Evolutionary conservation across 2,113 vertebrate species (phyloP).

Genomic region (Speoplatyrhinus poulsoni): DNA sequence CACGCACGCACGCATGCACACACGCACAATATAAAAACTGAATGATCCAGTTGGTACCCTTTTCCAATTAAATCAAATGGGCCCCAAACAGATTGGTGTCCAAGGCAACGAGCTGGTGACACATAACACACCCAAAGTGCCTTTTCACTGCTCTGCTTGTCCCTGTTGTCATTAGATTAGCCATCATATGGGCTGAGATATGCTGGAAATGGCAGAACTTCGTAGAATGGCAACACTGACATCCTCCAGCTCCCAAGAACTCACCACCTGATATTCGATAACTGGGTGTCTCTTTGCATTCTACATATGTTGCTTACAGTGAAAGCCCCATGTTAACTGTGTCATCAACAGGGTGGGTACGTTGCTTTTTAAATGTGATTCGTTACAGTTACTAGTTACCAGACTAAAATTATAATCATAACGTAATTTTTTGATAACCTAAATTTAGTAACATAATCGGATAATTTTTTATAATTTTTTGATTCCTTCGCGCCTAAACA

Average conservation of each 20-base stretch:
- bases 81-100: slow-evolving; percentile 23
- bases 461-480: too few relatives aligned
- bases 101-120: slow-evolving; percentile 33
- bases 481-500: too few relatives aligned
- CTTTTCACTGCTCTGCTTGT: slow-evolving; percentile 35
- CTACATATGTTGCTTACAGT: neutral
- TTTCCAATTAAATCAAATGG: neutral
- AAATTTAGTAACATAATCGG: too few relatives aligned
- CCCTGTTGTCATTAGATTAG: slow-evolving; percentile 56
- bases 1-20: neutral
- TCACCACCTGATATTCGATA: slow-evolving; percentile 20
- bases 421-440: too few relatives aligned
- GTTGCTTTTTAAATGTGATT: too few relatives aligned
- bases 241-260: slow-evolving; percentile 20
- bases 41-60: neutral
- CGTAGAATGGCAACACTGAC: slow-evolving; percentile 24
- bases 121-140: slow-evolving; percentile 13
- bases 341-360: too few relatives aligned
- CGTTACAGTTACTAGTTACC: too few relatives aligned
- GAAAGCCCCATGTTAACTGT: too few relatives aligned
- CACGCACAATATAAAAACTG: neutral
- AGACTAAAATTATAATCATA: too few relatives aligned
- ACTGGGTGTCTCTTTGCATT: slow-evolving; percentile 11
- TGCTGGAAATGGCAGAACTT: slow-evolving; percentile 36
- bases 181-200: slow-evolving; percentile 51